A percentile compares a stretch with the other conserved stretches of the same genome.
phyloP scores from a whole-genome alignment of 1,140 invertebrate species.

The Hetaerina americana region DNA sequence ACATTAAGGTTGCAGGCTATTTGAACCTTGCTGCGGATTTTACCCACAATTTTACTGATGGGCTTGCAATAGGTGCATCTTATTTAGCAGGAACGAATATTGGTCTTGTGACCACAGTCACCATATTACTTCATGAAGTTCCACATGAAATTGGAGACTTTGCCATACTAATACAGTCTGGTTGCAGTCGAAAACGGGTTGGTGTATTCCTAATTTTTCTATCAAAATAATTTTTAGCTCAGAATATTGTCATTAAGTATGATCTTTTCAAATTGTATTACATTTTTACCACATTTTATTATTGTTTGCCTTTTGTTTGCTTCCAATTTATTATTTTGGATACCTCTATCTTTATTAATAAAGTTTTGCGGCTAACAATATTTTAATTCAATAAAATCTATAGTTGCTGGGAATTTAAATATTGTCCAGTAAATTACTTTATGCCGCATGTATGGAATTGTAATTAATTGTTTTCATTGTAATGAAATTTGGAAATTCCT shows the following conservation, averaged over 20 bases:
- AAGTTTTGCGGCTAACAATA: too few relatives aligned
- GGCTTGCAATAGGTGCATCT: conserved; percentile 91
- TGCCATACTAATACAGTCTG: conserved; percentile 90
- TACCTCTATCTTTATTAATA: too few relatives aligned
- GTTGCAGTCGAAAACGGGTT: conserved; percentile 74
- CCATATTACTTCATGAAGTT: conserved; percentile 90
- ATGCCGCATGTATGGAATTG: too few relatives aligned
- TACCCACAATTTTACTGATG: conserved; percentile 94
- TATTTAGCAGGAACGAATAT: conserved; percentile 75
- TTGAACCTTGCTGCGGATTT: conserved; percentile 91
- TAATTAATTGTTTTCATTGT: too few relatives aligned
- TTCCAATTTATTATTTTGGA: too few relatives aligned
- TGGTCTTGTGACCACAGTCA: conserved; percentile 79
- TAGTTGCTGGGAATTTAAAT: too few relatives aligned
- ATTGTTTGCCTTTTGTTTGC: neutral
- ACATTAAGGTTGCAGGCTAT: conserved; percentile 86
- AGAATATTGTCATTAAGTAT: too few relatives aligned
- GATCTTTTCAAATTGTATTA: conserved; percentile 7
- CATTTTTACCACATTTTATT: neutral
- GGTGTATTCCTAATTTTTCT: conserved; percentile 4
- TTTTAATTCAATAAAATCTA: too few relatives aligned
- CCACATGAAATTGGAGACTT: conserved; percentile 98
- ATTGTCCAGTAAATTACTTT: too few relatives aligned
- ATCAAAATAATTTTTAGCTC: neutral
- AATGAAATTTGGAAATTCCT: too few relatives aligned